A percentile compares a stretch with the other conserved stretches of the same genome.
phyloP scores from a whole-genome alignment of 2,797 vertebrate genomes.

The Austrolebias charrua region DNA sequence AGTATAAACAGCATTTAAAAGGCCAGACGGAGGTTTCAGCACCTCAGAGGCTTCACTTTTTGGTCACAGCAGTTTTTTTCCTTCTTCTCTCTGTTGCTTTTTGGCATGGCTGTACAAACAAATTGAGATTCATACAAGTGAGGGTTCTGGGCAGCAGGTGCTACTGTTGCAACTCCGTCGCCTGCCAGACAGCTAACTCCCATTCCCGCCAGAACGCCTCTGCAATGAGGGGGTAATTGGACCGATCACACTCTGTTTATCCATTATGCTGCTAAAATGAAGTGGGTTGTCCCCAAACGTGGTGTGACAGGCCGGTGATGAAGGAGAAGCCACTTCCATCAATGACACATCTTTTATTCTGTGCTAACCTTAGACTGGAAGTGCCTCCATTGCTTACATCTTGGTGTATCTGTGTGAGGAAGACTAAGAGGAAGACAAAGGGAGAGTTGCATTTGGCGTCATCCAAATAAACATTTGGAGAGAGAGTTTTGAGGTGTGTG shows the following conservation, averaged over 20 bases:
- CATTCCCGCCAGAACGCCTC: slow-evolving; percentile 66
- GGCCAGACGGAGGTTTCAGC: slow-evolving; percentile 20
- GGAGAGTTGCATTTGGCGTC: slow-evolving; percentile 18
- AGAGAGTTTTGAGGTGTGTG: slow-evolving; percentile 30
- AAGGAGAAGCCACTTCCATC: slow-evolving; percentile 60
- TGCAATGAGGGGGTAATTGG: slow-evolving; percentile 75
- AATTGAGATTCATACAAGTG: slow-evolving; percentile 70
- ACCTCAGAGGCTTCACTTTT: slow-evolving; percentile 49
- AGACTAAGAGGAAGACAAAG: background rate
- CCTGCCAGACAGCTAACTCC: slow-evolving; percentile 60
- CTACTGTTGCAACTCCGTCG: slow-evolving; percentile 55
- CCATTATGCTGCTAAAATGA: slow-evolving; percentile 73
- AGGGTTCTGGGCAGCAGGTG: slow-evolving; percentile 72
- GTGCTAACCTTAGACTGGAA: slow-evolving; percentile 61
- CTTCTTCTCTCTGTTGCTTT: background rate
- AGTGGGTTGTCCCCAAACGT: slow-evolving; percentile 71
- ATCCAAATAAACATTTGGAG: slow-evolving; percentile 30
- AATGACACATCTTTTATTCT: slow-evolving; percentile 70
- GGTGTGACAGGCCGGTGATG: slow-evolving; percentile 54
- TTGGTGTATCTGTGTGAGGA: slow-evolving; percentile 2
- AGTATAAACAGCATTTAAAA: slow-evolving; percentile 49
- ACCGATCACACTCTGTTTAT: slow-evolving; percentile 78
- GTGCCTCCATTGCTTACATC: slow-evolving; percentile 23
- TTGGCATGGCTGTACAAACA: slow-evolving; percentile 66
- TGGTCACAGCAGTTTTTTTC: slow-evolving; percentile 27